These are phyloP conservation scores for Zophobas morio DNA, from an alignment of 1,140 invertebrate species.

Conservation along the genomic window DNA sequence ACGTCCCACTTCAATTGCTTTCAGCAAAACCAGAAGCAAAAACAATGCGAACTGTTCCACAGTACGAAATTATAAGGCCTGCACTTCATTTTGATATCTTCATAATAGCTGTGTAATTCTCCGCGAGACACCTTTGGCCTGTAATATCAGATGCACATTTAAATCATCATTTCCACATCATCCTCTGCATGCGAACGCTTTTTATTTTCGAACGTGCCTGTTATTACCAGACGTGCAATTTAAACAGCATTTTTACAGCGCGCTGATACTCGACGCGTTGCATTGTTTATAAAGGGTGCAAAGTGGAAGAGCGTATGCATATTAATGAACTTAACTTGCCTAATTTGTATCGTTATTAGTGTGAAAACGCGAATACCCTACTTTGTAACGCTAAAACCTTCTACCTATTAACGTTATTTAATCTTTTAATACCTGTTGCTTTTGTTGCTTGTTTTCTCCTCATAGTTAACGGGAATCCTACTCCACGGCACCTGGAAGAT, in stretches of 20 bases:
- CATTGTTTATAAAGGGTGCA: slow-evolving; percentile 17
- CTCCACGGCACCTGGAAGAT: too few relatives aligned
- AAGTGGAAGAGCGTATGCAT: slow-evolving; percentile 5
- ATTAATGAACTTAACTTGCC: slow-evolving; percentile 13
- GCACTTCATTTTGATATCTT: slow-evolving; percentile 29
- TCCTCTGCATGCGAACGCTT: slow-evolving; percentile 20
- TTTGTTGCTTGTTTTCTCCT: too few relatives aligned
- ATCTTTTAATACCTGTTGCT: too few relatives aligned
- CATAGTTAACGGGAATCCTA: too few relatives aligned
- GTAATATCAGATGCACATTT: slow-evolving; percentile 35
- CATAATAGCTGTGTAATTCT: slow-evolving; percentile 14
- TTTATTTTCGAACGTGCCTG: slow-evolving; percentile 19
- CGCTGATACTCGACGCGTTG: slow-evolving; percentile 1
- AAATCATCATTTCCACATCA: slow-evolving; percentile 31
- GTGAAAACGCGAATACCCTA: not conserved
- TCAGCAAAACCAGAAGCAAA: slow-evolving; percentile 36
- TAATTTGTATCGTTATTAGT: slow-evolving; percentile 17
- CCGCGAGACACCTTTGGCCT: slow-evolving; percentile 24
- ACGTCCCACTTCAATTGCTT: slow-evolving; percentile 30
- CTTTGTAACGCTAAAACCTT: too few relatives aligned
- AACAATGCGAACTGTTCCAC: slow-evolving; percentile 17
- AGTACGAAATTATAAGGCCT: slow-evolving; percentile 23
- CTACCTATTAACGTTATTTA: too few relatives aligned
- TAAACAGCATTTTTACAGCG: slow-evolving; percentile 7
- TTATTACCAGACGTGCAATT: slow-evolving; percentile 27